Percentiles rank a stretch among this genome's conserved stretches.
These are phyloP conservation scores for Norana najaformis DNA, from an alignment of 2,888 invertebrate genomes.

Conservation along the genomic window DNA sequence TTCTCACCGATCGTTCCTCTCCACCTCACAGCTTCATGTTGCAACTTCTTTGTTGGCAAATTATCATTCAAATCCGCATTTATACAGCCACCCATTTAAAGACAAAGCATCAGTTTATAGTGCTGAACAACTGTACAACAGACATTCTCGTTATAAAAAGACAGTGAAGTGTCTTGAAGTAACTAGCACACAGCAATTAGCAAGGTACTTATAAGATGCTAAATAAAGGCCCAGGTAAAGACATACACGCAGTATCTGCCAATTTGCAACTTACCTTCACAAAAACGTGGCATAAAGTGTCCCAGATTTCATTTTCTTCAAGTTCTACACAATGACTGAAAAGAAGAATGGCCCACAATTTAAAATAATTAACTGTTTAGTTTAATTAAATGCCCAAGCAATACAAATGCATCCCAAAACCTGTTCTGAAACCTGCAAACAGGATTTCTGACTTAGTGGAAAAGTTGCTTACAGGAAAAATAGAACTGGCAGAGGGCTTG, in stretches of 20 bases:
- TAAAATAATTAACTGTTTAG: too few relatives aligned
- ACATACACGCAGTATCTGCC: not conserved
- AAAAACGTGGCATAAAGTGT: not conserved
- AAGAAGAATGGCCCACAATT: too few relatives aligned
- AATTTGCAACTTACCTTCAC: constrained; percentile 10
- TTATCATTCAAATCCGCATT: not conserved
- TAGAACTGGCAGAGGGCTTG: too few relatives aligned
- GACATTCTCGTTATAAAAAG: too few relatives aligned
- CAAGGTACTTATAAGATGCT: not conserved
- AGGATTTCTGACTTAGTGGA: too few relatives aligned
- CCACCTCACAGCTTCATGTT: too few relatives aligned
- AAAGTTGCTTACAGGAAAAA: too few relatives aligned
- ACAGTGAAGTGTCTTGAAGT: not conserved
- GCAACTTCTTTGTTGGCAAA: not conserved
- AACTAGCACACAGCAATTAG: not conserved
- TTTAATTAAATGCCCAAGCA: too few relatives aligned
- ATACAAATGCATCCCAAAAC: too few relatives aligned
- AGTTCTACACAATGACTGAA: not conserved
- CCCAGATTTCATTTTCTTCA: not conserved
- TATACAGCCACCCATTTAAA: not conserved
- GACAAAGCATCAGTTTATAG: not conserved
- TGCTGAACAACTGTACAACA: not conserved
- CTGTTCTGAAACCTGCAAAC: too few relatives aligned
- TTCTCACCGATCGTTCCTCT: too few relatives aligned
- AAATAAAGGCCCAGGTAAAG: too few relatives aligned